These are phyloP conservation scores for Lasioglossum marginatum DNA, from an alignment of 2,888 invertebrate species.

Conservation along the genomic window DNA sequence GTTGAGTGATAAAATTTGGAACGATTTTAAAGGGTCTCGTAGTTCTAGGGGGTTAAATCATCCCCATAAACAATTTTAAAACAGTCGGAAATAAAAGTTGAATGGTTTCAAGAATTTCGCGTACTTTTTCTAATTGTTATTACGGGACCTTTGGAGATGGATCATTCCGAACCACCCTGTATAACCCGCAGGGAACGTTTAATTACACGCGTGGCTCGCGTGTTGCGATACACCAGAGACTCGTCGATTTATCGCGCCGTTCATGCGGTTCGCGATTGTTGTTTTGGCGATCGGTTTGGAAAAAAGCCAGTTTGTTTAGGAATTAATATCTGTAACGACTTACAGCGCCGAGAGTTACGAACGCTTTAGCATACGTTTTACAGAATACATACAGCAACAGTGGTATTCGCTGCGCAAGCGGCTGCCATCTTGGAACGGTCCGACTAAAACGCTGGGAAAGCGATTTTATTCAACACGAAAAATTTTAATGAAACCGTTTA, in stretches of 20 bases:
- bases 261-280: conserved; percentile 7
- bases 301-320: neutral
- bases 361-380: neutral
- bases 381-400: neutral
- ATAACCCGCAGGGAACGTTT: conserved; percentile 30
- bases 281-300: conserved; percentile 1
- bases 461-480: neutral
- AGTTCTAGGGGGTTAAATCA: neutral
- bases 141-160: neutral
- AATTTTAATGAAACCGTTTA: neutral
- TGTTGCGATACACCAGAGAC: conserved; percentile 21
- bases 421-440: neutral
- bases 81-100: neutral
- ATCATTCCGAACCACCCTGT: conserved; percentile 11
- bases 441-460: neutral
- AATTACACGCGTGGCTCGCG: conserved; percentile 44
- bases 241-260: conserved; percentile 21
- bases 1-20: neutral
- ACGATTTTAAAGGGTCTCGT: neutral
- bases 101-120: neutral
- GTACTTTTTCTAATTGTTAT: neutral
- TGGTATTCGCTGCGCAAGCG: neutral
- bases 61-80: neutral
- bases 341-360: neutral
- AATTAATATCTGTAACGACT: conserved; percentile 12